Evolutionary conservation across 2,113 vertebrate genomes (phyloP).

Genomic region (Motacilla alba): DNA sequence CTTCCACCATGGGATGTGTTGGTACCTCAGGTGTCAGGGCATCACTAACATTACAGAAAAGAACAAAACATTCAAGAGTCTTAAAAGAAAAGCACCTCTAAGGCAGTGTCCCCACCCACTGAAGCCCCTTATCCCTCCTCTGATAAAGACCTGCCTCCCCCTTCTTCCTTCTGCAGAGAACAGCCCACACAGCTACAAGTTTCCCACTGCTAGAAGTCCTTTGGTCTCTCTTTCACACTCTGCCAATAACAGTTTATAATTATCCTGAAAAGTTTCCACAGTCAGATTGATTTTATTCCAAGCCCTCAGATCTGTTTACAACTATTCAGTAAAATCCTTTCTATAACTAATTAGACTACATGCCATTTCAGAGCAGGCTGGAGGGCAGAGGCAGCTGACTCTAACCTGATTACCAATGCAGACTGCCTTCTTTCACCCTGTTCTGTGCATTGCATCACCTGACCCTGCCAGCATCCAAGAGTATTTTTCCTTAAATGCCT

Average conservation of each 20-base stretch:
- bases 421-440: background rate
- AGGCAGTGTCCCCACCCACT: background rate
- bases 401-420: conserved; percentile 4
- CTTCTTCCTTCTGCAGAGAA: background rate
- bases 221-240: background rate
- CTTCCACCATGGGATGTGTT: background rate
- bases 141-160: background rate
- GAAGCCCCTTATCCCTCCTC: background rate
- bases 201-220: conserved; percentile 1
- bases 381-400: conserved; percentile 57
- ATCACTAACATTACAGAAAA: background rate
- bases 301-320: conserved; percentile 51
- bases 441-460: background rate
- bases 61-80: background rate
- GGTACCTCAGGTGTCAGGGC: background rate
- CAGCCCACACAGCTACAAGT: background rate
- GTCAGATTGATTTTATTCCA: conserved; percentile 57
- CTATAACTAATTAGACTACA: conserved; percentile 55
- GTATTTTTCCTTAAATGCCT: background rate
- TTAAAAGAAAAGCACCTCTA: background rate
- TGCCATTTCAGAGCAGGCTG: conserved; percentile 32
- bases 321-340: conserved; percentile 47
- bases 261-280: conserved; percentile 54
- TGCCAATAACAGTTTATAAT: conserved; percentile 43
- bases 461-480: background rate